Conservation (phyloP, 2,797 vertebrate species). For the Oophaga sylvatica region DNA sequence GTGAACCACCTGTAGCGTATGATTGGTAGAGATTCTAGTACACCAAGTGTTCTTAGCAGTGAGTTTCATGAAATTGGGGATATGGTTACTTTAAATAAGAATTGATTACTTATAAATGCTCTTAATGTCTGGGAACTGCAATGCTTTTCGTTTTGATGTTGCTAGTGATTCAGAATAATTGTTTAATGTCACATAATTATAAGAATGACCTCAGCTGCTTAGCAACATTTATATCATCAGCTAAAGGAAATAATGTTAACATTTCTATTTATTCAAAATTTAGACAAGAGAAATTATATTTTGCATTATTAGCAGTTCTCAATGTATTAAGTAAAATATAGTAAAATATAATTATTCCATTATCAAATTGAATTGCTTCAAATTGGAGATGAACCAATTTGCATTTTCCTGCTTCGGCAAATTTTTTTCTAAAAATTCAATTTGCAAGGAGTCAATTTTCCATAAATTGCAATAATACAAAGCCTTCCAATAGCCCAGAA, state of each 20-base stretch:
- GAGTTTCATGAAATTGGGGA: neutral
- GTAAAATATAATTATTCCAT: neutral
- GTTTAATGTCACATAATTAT: constrained; percentile 24
- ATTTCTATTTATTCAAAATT: constrained; percentile 18
- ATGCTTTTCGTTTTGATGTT: constrained; percentile 17
- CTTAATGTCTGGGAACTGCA: neutral
- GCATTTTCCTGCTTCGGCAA: no score
- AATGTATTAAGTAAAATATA: neutral
- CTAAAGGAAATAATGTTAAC: neutral
- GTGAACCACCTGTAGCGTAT: no score
- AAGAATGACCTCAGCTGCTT: constrained; percentile 37
- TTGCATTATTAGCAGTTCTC: neutral
- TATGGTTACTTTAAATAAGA: constrained; percentile 17
- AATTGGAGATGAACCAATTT: no score
- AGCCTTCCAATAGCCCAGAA: no score
- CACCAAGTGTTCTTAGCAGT: neutral
- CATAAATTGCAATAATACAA: no score
- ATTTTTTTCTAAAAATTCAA: no score
- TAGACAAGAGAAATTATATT: neutral
- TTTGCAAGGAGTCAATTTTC: no score
- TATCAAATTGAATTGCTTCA: neutral
- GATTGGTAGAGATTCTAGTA: no score
- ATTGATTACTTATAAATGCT: constrained; percentile 8
- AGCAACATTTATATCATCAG: constrained; percentile 40
- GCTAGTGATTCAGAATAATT: constrained; percentile 27